Base-by-base conservation (phyloP, 1,140 invertebrate genomes). In the Ephestia elutella region DNA sequence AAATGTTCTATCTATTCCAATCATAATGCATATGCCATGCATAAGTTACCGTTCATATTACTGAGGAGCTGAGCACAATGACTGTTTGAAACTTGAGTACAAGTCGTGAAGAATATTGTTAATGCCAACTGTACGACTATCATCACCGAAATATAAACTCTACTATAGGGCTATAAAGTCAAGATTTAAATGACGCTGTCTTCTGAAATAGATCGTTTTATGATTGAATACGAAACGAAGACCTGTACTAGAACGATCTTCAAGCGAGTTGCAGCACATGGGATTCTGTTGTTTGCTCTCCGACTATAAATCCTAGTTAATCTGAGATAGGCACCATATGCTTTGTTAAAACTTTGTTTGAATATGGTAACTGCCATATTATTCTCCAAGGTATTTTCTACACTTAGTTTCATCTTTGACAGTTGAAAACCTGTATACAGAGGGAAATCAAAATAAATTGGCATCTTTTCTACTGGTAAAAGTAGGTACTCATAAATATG, bases 261-360 rank as follows among this genome's bases (percentile, higher is more conserved):
- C 38, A 44, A 44, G 38, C 32, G 13, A 35, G 32, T 35, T 35
- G 32, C 38, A 15, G 38, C n/a, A 44, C 15, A 15, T 15, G 38
- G 38, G 38, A 54, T 4, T 35, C 53, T 32, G 53, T 54, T 54
- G 53, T 54, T 54, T 54, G 28, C 53, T 54, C 25, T 32, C 28
- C 7, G 30, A 18, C 2, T 35, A 35, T 54, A 54, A 54, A 54
- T 54, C 53, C 53, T 35, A 35, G 53, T 18, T 32, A 28, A 54
- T 21, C 15, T 19, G 28, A 35, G 17, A 35, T 54, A 44, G 38
- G 38, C 38, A 44, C n/a, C n/a, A 7, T 44, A 15, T 44, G 38
- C 38, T 44, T n/a, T n/a, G n/a, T n/a, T 15, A 3, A 44, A 44
- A 44, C 32, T 35, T 35, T n/a, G 13, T 38, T 17, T 15, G 15